A percentile compares a stretch with the other conserved stretches of the same genome.
These are phyloP conservation scores for Lontra canadensis DNA, from an alignment of 2,113 vertebrate genomes.

Conservation along the genomic window DNA sequence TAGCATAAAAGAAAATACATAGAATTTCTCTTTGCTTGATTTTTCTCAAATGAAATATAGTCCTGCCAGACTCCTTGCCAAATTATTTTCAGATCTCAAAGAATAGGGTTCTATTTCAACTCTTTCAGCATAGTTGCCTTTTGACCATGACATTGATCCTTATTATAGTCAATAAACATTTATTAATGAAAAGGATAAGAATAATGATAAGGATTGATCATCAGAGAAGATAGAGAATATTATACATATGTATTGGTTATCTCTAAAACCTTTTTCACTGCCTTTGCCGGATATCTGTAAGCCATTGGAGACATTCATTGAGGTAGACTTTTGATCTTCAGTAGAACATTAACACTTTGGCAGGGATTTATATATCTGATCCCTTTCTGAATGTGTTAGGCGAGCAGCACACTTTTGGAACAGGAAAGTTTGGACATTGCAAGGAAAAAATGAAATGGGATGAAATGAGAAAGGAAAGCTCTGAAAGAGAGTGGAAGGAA, in stretches of 20 bases:
- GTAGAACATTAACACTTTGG: background rate
- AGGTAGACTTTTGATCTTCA: background rate
- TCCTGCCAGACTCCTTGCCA: background rate
- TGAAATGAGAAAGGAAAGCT: background rate
- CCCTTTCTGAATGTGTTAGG: background rate
- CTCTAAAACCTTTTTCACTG: background rate
- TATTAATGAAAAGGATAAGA: constrained; percentile 20
- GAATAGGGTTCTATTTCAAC: background rate
- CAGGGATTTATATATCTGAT: background rate
- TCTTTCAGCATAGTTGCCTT: background rate
- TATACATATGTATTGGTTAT: background rate
- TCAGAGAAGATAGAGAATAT: background rate
- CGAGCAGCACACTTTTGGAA: background rate
- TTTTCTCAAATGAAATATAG: constrained; percentile 25
- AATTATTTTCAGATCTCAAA: constrained; percentile 40
- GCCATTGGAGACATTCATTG: background rate
- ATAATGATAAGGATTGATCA: background rate
- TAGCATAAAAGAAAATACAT: background rate
- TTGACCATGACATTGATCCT: background rate
- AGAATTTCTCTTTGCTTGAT: background rate
- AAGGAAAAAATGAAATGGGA: background rate
- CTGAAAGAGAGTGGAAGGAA: background rate
- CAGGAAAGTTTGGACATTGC: background rate
- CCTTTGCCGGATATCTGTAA: background rate
- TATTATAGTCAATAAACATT: background rate